phyloP scores from a whole-genome alignment of 2,113 vertebrate species.

The Atractosteus spatula region DNA sequence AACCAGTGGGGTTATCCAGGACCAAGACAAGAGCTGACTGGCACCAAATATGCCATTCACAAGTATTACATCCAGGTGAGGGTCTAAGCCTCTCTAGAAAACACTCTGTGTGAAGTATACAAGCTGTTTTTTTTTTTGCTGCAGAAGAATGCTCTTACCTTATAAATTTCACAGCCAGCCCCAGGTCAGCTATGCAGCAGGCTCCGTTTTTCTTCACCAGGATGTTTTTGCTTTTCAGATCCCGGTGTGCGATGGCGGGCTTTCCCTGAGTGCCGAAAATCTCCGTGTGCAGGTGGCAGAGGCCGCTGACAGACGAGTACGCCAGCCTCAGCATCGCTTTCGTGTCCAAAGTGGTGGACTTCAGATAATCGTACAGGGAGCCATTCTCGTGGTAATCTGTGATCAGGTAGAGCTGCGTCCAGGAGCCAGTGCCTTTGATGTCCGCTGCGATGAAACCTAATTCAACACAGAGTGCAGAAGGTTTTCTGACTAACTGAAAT shows the following conservation, averaged over 20 bases:
- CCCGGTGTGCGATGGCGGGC: constrained; percentile 91
- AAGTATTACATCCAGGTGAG: too few relatives aligned
- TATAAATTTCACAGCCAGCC: constrained; percentile 94
- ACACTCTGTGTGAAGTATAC: too few relatives aligned
- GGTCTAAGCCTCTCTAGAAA: too few relatives aligned
- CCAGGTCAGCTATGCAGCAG: constrained; percentile 93
- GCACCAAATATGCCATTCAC: too few relatives aligned
- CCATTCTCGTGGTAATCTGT: constrained; percentile 95
- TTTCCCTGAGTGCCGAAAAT: constrained; percentile 97
- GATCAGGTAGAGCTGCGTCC: constrained; percentile 95
- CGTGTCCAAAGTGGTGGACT: constrained; percentile 88
- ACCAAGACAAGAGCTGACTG: too few relatives aligned
- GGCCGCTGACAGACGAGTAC: constrained; percentile 86
- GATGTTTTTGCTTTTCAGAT: constrained; percentile 97
- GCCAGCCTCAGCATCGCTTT: constrained; percentile 88
- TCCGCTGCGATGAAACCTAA: constrained; percentile 95
- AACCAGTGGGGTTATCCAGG: too few relatives aligned
- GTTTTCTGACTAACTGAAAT: too few relatives aligned
- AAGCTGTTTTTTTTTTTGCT: too few relatives aligned
- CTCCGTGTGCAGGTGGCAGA: constrained; percentile 94
- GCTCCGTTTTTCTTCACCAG: constrained; percentile 94
- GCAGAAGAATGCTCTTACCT: constrained; percentile 61
- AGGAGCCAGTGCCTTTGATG: constrained; percentile 96
- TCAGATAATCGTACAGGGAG: constrained; percentile 93
- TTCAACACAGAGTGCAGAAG: not conserved